Evolutionary conservation across 2,797 vertebrate genomes (phyloP).

Genomic region (Epinephelus malabaricus): DNA sequence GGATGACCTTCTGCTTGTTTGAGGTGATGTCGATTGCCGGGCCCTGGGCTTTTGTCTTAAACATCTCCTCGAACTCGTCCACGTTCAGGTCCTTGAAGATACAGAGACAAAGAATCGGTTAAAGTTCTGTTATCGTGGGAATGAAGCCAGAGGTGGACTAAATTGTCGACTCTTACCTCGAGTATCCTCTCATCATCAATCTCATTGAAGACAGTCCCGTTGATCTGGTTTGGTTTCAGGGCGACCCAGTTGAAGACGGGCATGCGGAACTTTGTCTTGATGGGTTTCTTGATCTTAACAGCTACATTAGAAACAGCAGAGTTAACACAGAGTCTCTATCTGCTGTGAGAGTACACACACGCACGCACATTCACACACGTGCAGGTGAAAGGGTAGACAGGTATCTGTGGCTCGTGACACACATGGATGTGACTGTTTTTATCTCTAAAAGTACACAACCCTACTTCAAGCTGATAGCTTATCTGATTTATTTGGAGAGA

Average conservation of each 20-base stretch:
- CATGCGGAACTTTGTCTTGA: conserved; percentile 98
- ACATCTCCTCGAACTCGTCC: conserved; percentile 97
- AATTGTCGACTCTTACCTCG: conserved; percentile 85
- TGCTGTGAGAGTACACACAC: neutral
- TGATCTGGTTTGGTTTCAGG: conserved; percentile 98
- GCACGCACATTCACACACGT: conserved; percentile 34
- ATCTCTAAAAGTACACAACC: conserved; percentile 17
- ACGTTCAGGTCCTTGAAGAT: conserved; percentile 92
- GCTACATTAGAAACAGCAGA: conserved; percentile 81
- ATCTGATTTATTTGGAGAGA: neutral
- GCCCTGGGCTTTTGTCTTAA: conserved; percentile 98
- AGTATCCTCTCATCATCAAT: conserved; percentile 97
- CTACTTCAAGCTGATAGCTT: neutral
- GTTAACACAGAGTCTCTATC: conserved; percentile 35
- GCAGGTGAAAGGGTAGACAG: conserved; percentile 37
- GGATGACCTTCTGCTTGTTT: conserved; percentile 91
- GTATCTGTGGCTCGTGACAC: conserved; percentile 41
- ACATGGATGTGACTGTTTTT: conserved; percentile 11
- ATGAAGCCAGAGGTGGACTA: neutral
- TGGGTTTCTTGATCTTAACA: conserved; percentile 98
- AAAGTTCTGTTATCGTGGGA: neutral
- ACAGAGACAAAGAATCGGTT: neutral
- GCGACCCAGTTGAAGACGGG: conserved; percentile 99
- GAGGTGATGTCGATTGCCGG: conserved; percentile 89
- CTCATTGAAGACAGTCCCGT: conserved; percentile 97